Evolutionary conservation across 2,797 vertebrate species (phyloP), one percentile per base, ranked within the genome.

Genomic region (Sylvia borin): DNA sequence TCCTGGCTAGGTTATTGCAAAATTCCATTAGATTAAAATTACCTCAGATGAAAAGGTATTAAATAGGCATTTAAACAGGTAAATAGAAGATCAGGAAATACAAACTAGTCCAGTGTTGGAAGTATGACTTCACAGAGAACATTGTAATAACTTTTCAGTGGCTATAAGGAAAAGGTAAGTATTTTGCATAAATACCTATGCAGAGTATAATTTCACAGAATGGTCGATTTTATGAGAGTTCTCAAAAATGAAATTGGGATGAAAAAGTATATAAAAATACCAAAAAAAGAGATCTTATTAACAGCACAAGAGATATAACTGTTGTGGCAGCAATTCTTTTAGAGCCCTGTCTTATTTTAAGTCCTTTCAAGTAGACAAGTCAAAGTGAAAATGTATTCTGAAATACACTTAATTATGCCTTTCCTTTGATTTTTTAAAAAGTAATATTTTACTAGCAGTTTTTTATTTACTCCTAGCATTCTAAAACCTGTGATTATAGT

Each of bases 1-100:
- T 34, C 47, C 50, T 58, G 40, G 48, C 26, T 84, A 86, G 77
- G 43, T 38, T 62, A 34, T 82, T 93, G 74, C 51, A 76, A 83
- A 70, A 34, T 86, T 81, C 34, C 51, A 51, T 94, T 77, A 73
- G 47, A 65, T 85, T 76, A 82, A 82, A 95, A 93, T 83, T 92
- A 50, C 31, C 16, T 87, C 43, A 60, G 13, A 62, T 57, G 43
- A 70, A 82, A 73, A 91, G 2, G 11, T 18, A 43, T 94, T 93
- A 83, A 83, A 71, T 48, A 43, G n/a, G 17, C 20, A 60, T 85
- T 94, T 91, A 79, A 85, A 79, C 21, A 81, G 60, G 51, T 91
- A 93, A 92, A 76, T 42, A 90, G 36, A 55, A 64, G 54, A 72
- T 72, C 47, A 71, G 27, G 13, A 88, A 83, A 67, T 50, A 83